Percentiles rank a stretch among this genome's conserved stretches.
phyloP scores from a whole-genome alignment of 2,888 invertebrate species.

The Abscondita cerata region DNA sequence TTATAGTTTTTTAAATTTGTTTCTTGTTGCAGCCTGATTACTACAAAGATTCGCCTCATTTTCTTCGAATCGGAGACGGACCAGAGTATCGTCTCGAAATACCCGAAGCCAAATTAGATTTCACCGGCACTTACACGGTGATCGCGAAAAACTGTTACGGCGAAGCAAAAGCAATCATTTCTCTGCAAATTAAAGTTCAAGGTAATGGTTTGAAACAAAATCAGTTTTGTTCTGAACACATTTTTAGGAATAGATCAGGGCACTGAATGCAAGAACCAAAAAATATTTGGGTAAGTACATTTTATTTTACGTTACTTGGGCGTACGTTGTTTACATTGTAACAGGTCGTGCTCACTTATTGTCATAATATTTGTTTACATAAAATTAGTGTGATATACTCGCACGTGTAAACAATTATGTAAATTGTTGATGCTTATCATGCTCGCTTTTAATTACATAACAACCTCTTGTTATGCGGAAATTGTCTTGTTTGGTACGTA shows the following conservation, averaged over 20 bases:
- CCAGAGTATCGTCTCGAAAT: constrained; percentile 85
- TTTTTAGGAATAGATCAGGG: constrained; percentile 3
- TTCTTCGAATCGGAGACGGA: constrained; percentile 76
- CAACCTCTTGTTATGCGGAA: no score
- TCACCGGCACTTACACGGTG: constrained; percentile 86
- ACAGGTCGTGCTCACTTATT: no score
- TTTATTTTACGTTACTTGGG: no score
- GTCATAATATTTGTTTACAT: no score
- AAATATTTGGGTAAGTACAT: constrained; percentile 13
- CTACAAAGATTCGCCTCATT: constrained; percentile 85
- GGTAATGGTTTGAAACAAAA: constrained; percentile 61
- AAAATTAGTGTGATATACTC: no score
- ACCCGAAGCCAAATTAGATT: constrained; percentile 84
- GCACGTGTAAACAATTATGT: no score
- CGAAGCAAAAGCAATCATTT: constrained; percentile 85
- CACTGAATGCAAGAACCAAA: neutral
- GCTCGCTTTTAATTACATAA: no score
- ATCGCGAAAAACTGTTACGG: constrained; percentile 84
- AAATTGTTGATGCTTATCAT: no score
- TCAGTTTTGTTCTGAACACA: neutral
- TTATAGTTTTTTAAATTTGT: no score
- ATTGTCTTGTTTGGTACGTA: no score
- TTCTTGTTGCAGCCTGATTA: constrained; percentile 79
- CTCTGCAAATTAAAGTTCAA: constrained; percentile 84
- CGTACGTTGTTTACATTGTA: no score